Conservation (phyloP, 2,888 invertebrate species). For the Polydrusus tereticollis region DNA sequence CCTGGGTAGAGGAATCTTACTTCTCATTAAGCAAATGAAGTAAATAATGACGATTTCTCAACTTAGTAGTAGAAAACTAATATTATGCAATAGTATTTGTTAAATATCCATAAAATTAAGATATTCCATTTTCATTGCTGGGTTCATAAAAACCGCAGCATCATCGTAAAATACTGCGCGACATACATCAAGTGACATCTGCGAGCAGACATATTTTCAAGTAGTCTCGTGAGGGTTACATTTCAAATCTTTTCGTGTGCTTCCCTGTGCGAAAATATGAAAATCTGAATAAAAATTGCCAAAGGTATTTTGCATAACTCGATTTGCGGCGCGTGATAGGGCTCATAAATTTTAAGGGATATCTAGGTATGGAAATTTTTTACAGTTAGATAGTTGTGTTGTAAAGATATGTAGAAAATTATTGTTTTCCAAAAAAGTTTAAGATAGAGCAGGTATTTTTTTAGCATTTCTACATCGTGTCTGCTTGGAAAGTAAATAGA, state of each 20-base stretch:
- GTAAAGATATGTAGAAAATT: not conserved
- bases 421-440: not conserved
- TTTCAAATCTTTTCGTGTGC: slow-evolving; percentile 15
- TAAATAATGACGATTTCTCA: too few relatives aligned
- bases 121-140: too few relatives aligned
- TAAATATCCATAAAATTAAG: too few relatives aligned
- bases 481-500: too few relatives aligned
- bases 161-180: not conserved
- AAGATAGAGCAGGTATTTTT: too few relatives aligned
- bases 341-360: slow-evolving; percentile 26
- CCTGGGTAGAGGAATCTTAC: too few relatives aligned
- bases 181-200: slow-evolving; percentile 1
- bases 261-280: slow-evolving; percentile 18
- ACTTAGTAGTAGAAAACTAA: too few relatives aligned
- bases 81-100: too few relatives aligned
- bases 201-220: slow-evolving; percentile 13
- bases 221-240: slow-evolving; percentile 18
- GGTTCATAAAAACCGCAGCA: not conserved
- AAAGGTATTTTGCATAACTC: slow-evolving; percentile 35
- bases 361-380: slow-evolving; percentile 36
- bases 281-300: slow-evolving; percentile 37
- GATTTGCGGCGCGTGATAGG: slow-evolving; percentile 23
- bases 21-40: too few relatives aligned
- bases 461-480: too few relatives aligned
- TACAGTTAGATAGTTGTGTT: not conserved